A percentile compares a stretch with the other conserved stretches of the same genome.
Evolutionary conservation across 2,113 vertebrate species (phyloP).

Genomic region (Scytalopus superciliaris): DNA sequence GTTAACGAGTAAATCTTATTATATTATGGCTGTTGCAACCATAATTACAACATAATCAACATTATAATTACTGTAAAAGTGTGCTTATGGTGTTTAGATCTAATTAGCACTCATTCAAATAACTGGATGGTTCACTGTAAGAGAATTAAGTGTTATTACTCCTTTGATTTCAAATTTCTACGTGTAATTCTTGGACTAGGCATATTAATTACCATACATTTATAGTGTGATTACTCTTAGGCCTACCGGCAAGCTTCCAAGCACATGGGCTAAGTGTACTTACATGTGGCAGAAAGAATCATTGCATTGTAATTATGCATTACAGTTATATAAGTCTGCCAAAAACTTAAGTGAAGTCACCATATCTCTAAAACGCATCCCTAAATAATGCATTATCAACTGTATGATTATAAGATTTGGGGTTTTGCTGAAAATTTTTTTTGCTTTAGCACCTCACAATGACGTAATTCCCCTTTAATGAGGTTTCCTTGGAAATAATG

Average conservation of each 20-base stretch:
- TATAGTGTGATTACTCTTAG: constrained; percentile 27
- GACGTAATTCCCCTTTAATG: background rate
- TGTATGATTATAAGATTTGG: background rate
- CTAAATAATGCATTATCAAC: background rate
- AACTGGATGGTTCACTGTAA: constrained; percentile 49
- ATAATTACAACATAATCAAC: constrained; percentile 50
- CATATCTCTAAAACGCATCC: background rate
- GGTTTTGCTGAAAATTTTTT: background rate
- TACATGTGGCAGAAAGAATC: background rate
- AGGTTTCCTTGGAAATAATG: background rate
- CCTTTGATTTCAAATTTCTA: constrained; percentile 50
- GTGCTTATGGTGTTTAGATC: constrained; percentile 42
- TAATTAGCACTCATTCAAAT: constrained; percentile 54
- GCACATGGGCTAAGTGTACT: background rate
- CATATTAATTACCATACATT: constrained; percentile 52
- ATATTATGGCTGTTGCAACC: background rate
- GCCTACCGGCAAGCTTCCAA: constrained; percentile 25
- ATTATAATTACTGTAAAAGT: constrained; percentile 31
- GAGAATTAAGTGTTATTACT: constrained; percentile 57
- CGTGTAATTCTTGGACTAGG: constrained; percentile 10
- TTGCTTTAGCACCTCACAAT: background rate
- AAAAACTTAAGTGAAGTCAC: background rate
- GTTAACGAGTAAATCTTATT: constrained; percentile 34
- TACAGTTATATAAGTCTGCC: background rate
- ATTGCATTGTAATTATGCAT: background rate